Evolutionary conservation across 2,113 vertebrate species (phyloP).

Genomic region (Passer montanus): DNA sequence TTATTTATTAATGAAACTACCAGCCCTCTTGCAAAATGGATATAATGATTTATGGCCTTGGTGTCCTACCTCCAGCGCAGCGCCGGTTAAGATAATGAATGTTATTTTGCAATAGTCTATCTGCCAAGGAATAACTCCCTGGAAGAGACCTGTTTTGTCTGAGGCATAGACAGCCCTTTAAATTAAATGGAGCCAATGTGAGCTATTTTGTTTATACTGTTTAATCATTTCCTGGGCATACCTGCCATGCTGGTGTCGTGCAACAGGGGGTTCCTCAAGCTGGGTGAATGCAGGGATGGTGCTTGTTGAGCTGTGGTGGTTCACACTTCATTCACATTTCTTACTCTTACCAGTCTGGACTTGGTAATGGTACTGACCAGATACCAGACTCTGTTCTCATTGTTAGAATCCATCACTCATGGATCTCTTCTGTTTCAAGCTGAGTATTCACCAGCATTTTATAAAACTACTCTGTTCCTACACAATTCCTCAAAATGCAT

Average conservation of each 20-base stretch:
- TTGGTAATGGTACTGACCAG: not conserved
- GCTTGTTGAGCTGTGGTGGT: not conserved
- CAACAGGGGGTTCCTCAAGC: not conserved
- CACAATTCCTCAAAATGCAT: not conserved
- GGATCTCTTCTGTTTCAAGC: not conserved
- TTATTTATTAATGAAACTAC: slow-evolving; percentile 39
- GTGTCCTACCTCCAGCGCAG: slow-evolving; percentile 39
- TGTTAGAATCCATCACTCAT: not conserved
- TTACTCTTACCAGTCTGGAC: not conserved
- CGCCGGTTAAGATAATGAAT: slow-evolving; percentile 46
- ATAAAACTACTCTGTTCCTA: not conserved
- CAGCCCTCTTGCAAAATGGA: slow-evolving; percentile 52
- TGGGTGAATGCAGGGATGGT: not conserved
- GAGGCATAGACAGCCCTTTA: not conserved
- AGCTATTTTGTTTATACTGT: not conserved
- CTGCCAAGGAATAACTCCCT: slow-evolving; percentile 34
- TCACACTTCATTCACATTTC: not conserved
- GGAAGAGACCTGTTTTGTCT: not conserved
- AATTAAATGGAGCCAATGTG: not conserved
- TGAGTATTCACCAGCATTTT: not conserved
- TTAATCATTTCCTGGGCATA: not conserved
- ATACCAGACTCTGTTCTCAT: not conserved
- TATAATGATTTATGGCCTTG: slow-evolving; percentile 31
- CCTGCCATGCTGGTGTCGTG: not conserved
- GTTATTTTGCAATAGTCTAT: slow-evolving; percentile 49